Evolutionary conservation across 1,140 invertebrate genomes (phyloP).

Genomic region (Scaptodrosophila lebanonensis): DNA sequence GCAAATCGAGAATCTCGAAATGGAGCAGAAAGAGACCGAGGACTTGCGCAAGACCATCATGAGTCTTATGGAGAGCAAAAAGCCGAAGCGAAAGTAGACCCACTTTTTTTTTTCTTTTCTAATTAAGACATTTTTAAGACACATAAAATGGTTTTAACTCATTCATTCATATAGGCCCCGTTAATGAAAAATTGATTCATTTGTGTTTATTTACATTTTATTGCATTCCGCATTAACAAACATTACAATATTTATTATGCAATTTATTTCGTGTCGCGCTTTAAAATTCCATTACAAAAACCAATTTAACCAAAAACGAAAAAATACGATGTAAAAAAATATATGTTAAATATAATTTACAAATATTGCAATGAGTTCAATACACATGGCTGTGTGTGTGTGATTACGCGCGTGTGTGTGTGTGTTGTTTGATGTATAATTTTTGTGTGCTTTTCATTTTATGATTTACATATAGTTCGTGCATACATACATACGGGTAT

Average conservation of each 20-base stretch:
- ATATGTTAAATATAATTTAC: conserved; percentile 31
- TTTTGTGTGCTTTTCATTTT: no score
- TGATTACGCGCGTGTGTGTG: no score
- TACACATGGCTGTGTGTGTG: no score
- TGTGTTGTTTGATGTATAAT: no score
- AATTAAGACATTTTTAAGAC: no score
- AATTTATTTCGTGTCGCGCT: conserved; percentile 14
- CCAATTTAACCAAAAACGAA: conserved; percentile 47
- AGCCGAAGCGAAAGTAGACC: conserved; percentile 63
- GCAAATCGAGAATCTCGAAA: conserved; percentile 65
- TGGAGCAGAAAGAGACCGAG: conserved; percentile 69
- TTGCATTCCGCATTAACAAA: conserved; percentile 41
- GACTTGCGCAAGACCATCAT: conserved; percentile 74
- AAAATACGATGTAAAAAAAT: conserved; percentile 25
- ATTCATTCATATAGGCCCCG: conserved; percentile 8
- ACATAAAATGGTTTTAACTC: neutral
- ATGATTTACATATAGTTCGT: no score
- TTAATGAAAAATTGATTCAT: neutral
- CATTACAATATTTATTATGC: conserved; percentile 19
- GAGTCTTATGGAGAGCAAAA: conserved; percentile 76
- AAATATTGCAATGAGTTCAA: conserved; percentile 14
- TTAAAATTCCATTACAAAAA: conserved; percentile 41
- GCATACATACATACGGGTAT: conserved; percentile 13
- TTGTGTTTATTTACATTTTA: conserved; percentile 58
- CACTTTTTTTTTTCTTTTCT: neutral